Percentiles rank a stretch among this genome's conserved stretches.
Evolutionary conservation across 2,113 vertebrate species (phyloP).

Genomic region (Mus spicilegus): DNA sequence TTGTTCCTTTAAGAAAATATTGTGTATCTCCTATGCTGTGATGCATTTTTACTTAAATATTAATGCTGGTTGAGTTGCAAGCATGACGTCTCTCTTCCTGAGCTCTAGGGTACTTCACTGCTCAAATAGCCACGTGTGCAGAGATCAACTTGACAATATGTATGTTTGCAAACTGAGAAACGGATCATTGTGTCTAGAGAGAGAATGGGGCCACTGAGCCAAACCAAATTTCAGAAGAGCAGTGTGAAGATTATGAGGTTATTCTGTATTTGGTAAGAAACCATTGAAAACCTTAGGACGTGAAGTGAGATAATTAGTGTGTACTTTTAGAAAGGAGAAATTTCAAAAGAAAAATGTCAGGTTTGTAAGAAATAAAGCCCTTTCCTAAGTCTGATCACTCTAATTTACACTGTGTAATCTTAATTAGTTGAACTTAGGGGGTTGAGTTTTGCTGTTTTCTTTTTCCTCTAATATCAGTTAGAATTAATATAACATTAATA

Average conservation of each 20-base stretch:
- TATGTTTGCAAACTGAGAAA: neutral
- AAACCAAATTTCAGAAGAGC: neutral
- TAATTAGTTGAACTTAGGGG: neutral
- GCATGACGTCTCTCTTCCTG: neutral
- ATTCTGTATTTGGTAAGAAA: slow-evolving; percentile 14
- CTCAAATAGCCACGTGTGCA: neutral
- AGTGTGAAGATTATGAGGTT: neutral
- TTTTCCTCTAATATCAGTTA: neutral
- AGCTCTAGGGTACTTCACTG: neutral
- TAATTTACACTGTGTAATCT: neutral
- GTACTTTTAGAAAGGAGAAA: slow-evolving; percentile 36
- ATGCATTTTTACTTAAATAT: neutral
- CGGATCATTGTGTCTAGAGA: neutral
- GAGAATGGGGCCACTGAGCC: neutral
- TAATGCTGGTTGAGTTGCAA: neutral
- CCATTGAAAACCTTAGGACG: neutral
- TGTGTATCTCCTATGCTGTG: neutral
- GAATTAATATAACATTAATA: neutral
- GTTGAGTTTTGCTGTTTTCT: neutral
- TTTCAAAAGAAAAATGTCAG: slow-evolving; percentile 5
- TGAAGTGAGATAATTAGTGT: neutral
- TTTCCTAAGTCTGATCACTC: neutral
- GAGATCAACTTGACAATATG: neutral
- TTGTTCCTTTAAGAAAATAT: neutral
- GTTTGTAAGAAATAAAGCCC: neutral